Conservation (phyloP, 2,888 invertebrate genomes). For the Amblyjoppa fuscipennis region DNA sequence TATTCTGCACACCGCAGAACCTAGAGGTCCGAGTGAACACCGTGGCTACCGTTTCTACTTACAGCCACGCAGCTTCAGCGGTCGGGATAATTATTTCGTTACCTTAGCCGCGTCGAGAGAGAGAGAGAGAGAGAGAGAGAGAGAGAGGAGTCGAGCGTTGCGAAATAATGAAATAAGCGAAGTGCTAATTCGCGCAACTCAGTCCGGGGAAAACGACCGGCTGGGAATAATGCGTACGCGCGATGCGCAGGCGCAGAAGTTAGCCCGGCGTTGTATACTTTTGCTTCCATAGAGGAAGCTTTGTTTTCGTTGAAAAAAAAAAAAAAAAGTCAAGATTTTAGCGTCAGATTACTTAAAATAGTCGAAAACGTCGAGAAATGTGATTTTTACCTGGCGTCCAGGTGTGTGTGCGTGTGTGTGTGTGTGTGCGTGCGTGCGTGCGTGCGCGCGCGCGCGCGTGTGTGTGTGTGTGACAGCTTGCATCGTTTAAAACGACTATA, state of each 20-base stretch:
- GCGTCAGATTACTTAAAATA: no score
- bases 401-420: no score
- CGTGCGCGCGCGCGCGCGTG: no score
- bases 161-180: conserved; percentile 59
- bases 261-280: neutral
- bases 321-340: no score
- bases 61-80: conserved; percentile 42
- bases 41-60: conserved; percentile 42
- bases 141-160: conserved; percentile 22
- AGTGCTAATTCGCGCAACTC: conserved; percentile 48
- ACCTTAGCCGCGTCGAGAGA: conserved; percentile 20
- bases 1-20: neutral
- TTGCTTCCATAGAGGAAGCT: no score
- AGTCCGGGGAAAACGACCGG: conserved; percentile 44
- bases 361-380: no score
- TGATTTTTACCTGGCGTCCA: no score
- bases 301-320: no score
- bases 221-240: conserved; percentile 25
- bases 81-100: conserved; percentile 61
- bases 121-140: conserved; percentile 21
- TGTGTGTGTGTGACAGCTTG: no score
- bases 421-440: no score
- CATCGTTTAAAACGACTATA: no score
- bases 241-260: conserved; percentile 5
- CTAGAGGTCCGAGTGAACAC: neutral